These are phyloP conservation scores for Enteromius viviparus DNA, from an alignment of 2,797 vertebrate species.

Conservation along the genomic window DNA sequence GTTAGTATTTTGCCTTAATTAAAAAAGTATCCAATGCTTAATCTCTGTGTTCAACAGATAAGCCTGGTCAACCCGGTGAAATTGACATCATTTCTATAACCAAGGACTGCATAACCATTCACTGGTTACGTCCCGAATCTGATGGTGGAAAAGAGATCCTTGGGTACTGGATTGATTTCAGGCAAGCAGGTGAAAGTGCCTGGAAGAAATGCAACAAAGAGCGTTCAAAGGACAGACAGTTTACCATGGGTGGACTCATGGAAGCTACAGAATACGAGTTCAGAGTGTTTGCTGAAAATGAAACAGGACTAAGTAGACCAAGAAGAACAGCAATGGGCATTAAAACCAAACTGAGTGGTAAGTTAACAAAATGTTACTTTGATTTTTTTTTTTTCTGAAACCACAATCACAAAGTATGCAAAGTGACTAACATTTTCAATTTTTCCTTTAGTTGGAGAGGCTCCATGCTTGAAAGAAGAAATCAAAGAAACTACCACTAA, in stretches of 20 bases:
- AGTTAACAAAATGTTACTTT: slow-evolving; percentile 62
- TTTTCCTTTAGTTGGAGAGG: slow-evolving; percentile 87
- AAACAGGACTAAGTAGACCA: slow-evolving; percentile 92
- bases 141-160: slow-evolving; percentile 98
- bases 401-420: background rate
- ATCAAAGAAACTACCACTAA: slow-evolving; percentile 91
- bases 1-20: slow-evolving; percentile 7
- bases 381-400: background rate
- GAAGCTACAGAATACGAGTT: slow-evolving; percentile 98
- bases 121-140: slow-evolving; percentile 94
- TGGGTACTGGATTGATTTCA: slow-evolving; percentile 97
- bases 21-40: background rate
- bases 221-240: slow-evolving; percentile 93
- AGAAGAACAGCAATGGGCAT: slow-evolving; percentile 94
- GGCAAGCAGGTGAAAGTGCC: slow-evolving; percentile 92
- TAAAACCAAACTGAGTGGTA: slow-evolving; percentile 98
- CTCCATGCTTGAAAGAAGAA: slow-evolving; percentile 88
- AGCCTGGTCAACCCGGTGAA: slow-evolving; percentile 97
- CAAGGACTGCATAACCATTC: slow-evolving; percentile 95
- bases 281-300: slow-evolving; percentile 94
- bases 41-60: slow-evolving; percentile 77
- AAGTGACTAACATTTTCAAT: slow-evolving; percentile 1
- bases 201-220: slow-evolving; percentile 99
- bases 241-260: slow-evolving; percentile 93
- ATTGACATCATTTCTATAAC: slow-evolving; percentile 93